Percentiles rank a stretch among this genome's conserved stretches.
These are phyloP conservation scores for Varanus komodoensis DNA, from an alignment of 2,113 vertebrate genomes.

Conservation along the genomic window DNA sequence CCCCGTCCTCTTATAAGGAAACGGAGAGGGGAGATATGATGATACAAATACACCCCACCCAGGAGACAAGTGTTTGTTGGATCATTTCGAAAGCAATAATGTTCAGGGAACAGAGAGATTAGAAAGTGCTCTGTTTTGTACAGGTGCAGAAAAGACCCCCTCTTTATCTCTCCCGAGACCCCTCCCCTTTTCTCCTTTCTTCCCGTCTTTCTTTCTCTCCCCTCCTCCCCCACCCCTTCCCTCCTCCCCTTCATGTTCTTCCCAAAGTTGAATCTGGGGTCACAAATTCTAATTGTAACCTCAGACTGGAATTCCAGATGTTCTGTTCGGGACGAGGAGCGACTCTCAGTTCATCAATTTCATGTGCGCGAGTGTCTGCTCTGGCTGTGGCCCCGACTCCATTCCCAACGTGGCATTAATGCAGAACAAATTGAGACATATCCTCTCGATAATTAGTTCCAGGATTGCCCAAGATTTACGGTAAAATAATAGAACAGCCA, in stretches of 20 bases:
- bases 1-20: not conserved
- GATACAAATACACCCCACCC: not conserved
- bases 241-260: slow-evolving; percentile 14
- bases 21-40: not conserved
- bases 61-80: not conserved
- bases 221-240: no score
- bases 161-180: not conserved
- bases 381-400: slow-evolving; percentile 74
- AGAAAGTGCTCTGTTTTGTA: slow-evolving; percentile 52
- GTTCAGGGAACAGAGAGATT: slow-evolving; percentile 37
- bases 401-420: slow-evolving; percentile 80
- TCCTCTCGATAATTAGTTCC: slow-evolving; percentile 88
- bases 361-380: slow-evolving; percentile 77
- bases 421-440: slow-evolving; percentile 92
- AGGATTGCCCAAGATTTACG: slow-evolving; percentile 83
- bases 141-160: slow-evolving; percentile 69
- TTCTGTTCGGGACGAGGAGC: slow-evolving; percentile 76
- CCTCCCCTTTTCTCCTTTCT: not conserved
- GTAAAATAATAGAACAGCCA: slow-evolving; percentile 75
- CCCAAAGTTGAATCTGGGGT: slow-evolving; percentile 85
- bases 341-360: slow-evolving; percentile 82
- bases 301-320: slow-evolving; percentile 87
- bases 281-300: slow-evolving; percentile 80
- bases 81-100: slow-evolving; percentile 31
- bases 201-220: not conserved